Conservation (phyloP, 1,140 invertebrate genomes). For the Frieseomelitta varia region DNA sequence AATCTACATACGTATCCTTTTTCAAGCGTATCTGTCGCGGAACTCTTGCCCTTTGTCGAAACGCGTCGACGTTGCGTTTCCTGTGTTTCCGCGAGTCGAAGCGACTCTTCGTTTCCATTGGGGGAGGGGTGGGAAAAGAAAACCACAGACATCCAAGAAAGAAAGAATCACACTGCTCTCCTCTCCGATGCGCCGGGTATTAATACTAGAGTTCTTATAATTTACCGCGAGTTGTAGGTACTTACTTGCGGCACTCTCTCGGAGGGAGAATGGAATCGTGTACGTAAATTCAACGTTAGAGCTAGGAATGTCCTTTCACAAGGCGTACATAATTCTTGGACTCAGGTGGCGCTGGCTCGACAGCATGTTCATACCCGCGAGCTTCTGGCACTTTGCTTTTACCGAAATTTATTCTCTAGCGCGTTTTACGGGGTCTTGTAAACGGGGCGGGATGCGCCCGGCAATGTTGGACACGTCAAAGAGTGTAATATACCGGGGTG, state of each 20-base stretch:
- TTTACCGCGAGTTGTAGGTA: background rate
- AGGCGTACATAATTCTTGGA: constrained; percentile 58
- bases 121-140: too few species aligned
- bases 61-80: background rate
- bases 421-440: constrained; percentile 20
- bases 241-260: background rate
- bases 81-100: background rate
- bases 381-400: constrained; percentile 63
- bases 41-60: background rate
- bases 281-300: constrained; percentile 57
- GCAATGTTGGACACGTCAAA: constrained; percentile 27
- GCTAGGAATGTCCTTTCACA: constrained; percentile 5
- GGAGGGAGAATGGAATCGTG: constrained; percentile 21
- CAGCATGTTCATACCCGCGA: constrained; percentile 58
- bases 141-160: background rate
- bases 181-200: background rate
- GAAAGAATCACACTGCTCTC: background rate
- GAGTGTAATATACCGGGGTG: constrained; percentile 17
- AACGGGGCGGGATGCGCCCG: constrained; percentile 11
- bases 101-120: background rate
- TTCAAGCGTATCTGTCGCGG: background rate
- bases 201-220: constrained; percentile 20
- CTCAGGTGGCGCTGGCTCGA: constrained; percentile 62
- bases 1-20: background rate
- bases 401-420: constrained; percentile 63